phyloP scores from a whole-genome alignment of 1,140 invertebrate species.

The Semibalanus balanoides region DNA sequence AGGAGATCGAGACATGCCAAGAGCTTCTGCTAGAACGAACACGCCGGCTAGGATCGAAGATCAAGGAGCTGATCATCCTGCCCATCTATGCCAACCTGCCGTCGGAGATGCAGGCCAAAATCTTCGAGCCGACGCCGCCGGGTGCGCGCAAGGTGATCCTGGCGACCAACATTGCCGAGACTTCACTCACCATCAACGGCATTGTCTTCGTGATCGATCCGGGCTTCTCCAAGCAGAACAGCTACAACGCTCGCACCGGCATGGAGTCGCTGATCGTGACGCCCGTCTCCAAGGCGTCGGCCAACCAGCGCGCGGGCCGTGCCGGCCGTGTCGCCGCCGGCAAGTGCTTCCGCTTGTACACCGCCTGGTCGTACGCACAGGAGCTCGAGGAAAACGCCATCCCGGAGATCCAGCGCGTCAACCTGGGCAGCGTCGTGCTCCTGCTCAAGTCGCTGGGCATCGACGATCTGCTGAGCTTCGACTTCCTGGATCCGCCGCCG shows the following conservation, averaged over 20 bases:
- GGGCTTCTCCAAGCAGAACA: slow-evolving; percentile 98
- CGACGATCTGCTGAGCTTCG: slow-evolving; percentile 95
- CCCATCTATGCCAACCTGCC: slow-evolving; percentile 98
- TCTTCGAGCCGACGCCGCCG: slow-evolving; percentile 89
- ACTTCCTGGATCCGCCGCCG: slow-evolving; percentile 95
- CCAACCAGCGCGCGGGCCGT: slow-evolving; percentile 83
- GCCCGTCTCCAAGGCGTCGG: slow-evolving; percentile 89
- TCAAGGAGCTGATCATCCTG: slow-evolving; percentile 81
- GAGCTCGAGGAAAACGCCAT: slow-evolving; percentile 96
- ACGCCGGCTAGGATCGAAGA: slow-evolving; percentile 76
- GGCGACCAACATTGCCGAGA: slow-evolving; percentile 98
- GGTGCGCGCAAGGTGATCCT: slow-evolving; percentile 89
- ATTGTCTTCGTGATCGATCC: slow-evolving; percentile 99
- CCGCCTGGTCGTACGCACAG: slow-evolving; percentile 92
- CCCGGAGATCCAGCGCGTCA: slow-evolving; percentile 95
- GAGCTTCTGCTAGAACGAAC: slow-evolving; percentile 84
- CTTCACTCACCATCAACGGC: slow-evolving; percentile 96
- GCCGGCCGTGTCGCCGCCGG: slow-evolving; percentile 86
- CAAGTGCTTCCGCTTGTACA: slow-evolving; percentile 96
- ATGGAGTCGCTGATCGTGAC: slow-evolving; percentile 98
- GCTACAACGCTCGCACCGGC: slow-evolving; percentile 93
- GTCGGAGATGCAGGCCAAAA: slow-evolving; percentile 96
- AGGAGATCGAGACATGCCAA: slow-evolving; percentile 93
- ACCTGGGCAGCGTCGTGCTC: slow-evolving; percentile 92
- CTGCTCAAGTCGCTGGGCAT: slow-evolving; percentile 94